phyloP scores from a whole-genome alignment of 2,888 invertebrate genomes.

The Trichogramma dendrolimi region DNA sequence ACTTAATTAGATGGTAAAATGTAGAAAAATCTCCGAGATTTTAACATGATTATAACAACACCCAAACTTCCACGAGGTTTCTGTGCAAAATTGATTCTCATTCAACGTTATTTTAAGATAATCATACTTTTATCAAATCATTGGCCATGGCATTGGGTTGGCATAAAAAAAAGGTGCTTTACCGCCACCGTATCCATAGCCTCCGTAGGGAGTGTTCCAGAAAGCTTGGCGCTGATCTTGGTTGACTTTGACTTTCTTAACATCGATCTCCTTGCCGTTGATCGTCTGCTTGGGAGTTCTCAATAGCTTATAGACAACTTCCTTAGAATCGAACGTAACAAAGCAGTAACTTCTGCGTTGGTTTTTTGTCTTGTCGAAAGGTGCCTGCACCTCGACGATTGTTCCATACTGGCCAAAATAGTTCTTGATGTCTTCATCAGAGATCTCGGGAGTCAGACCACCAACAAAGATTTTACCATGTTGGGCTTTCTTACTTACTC shows the following conservation, averaged over 20 bases:
- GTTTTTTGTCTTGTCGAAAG: conserved; percentile 64
- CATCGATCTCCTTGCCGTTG: conserved; percentile 59
- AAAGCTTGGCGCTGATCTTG: conserved; percentile 51
- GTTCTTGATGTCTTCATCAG: conserved; percentile 60
- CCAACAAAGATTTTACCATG: conserved; percentile 66
- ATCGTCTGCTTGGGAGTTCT: conserved; percentile 59
- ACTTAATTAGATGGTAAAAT: too few relatives aligned
- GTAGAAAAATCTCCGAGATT: conserved; percentile 21
- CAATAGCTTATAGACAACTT: conserved; percentile 58
- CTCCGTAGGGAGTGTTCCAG: conserved; percentile 48
- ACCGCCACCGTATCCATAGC: conserved; percentile 44
- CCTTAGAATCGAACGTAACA: conserved; percentile 63
- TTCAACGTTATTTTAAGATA: conserved; percentile 20
- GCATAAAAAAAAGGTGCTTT: conserved; percentile 41
- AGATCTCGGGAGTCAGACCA: conserved; percentile 60
- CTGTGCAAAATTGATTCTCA: conserved; percentile 15
- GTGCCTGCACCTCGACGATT: conserved; percentile 61
- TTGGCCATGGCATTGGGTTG: conserved; percentile 14
- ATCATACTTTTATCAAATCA: conserved; percentile 19
- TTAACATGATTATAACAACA: conserved; percentile 31
- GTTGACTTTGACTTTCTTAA: conserved; percentile 58
- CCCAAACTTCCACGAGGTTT: conserved; percentile 16
- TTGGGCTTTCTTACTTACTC: conserved; percentile 61
- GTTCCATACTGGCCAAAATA: conserved; percentile 62
- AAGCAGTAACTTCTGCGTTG: conserved; percentile 64